phyloP scores from a whole-genome alignment of 2,113 vertebrate species.

The Canis aureus region DNA sequence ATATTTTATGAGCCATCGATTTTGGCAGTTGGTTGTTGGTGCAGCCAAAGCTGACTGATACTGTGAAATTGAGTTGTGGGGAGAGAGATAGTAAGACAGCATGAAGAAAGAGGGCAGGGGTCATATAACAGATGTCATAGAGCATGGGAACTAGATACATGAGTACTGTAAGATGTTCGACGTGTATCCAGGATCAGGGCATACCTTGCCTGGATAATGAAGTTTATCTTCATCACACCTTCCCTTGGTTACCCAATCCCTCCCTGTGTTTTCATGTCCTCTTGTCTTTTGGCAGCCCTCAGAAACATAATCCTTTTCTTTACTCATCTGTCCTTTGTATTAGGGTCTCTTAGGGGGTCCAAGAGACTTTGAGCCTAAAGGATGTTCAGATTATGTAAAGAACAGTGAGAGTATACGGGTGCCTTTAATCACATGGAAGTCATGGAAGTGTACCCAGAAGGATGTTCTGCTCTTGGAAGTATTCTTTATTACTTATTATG shows the following conservation, averaged over 20 bases:
- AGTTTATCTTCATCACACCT: background rate
- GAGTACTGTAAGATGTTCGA: background rate
- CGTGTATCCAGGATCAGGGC: background rate
- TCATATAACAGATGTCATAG: background rate
- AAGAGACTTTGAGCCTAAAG: background rate
- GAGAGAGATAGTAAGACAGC: background rate
- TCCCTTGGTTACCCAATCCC: background rate
- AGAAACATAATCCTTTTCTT: background rate
- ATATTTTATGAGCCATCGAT: background rate
- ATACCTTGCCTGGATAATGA: background rate
- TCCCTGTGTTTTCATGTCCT: background rate
- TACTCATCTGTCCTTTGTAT: background rate
- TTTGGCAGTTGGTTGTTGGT: background rate
- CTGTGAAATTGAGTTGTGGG: background rate
- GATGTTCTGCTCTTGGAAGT: background rate
- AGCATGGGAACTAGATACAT: background rate
- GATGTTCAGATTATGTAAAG: background rate
- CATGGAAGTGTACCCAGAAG: background rate
- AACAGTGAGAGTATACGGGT: background rate
- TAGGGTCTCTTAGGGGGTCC: background rate
- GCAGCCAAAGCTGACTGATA: background rate
- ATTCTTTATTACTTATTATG: background rate
- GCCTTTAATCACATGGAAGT: background rate
- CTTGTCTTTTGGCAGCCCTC: background rate
- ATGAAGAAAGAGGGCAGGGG: background rate